phyloP scores from a whole-genome alignment of 2,888 invertebrate species.

The Nomada flava region DNA sequence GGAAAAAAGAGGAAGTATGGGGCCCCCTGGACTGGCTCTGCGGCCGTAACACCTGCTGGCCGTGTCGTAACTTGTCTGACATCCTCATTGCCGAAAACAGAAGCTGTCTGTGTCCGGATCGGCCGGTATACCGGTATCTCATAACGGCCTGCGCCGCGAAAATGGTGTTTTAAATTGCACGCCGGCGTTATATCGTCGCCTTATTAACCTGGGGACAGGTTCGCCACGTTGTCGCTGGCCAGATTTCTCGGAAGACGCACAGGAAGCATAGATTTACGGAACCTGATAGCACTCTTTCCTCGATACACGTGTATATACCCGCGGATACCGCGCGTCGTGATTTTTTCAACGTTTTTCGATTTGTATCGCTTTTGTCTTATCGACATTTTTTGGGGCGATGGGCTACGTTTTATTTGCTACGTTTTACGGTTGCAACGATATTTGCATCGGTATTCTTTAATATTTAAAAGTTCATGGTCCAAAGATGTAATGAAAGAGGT shows the following conservation, averaged over 20 bases:
- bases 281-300: not conserved
- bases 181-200: conserved; percentile 66
- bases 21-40: conserved; percentile 32
- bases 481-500: too few relatives aligned
- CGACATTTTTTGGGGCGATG: too few relatives aligned
- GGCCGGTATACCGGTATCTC: conserved; percentile 70
- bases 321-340: not conserved
- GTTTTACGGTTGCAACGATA: too few relatives aligned
- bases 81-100: conserved; percentile 79
- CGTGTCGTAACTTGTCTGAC: conserved; percentile 74
- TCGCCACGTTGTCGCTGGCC: not conserved
- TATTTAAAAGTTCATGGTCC: too few relatives aligned
- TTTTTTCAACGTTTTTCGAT: not conserved
- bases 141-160: conserved; percentile 72
- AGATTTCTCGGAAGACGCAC: conserved; percentile 32
- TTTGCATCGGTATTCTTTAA: too few relatives aligned
- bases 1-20: conserved; percentile 29
- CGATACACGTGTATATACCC: not conserved
- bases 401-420: too few relatives aligned
- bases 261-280: conserved; percentile 33
- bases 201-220: conserved; percentile 43
- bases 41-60: conserved; percentile 67
- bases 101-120: conserved; percentile 70
- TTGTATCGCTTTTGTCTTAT: not conserved
- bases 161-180: conserved; percentile 71